A percentile compares a stretch with the other conserved stretches of the same genome.
Evolutionary conservation across 1,140 invertebrate species (phyloP).

Genomic region (Pollicipes pollicipes): DNA sequence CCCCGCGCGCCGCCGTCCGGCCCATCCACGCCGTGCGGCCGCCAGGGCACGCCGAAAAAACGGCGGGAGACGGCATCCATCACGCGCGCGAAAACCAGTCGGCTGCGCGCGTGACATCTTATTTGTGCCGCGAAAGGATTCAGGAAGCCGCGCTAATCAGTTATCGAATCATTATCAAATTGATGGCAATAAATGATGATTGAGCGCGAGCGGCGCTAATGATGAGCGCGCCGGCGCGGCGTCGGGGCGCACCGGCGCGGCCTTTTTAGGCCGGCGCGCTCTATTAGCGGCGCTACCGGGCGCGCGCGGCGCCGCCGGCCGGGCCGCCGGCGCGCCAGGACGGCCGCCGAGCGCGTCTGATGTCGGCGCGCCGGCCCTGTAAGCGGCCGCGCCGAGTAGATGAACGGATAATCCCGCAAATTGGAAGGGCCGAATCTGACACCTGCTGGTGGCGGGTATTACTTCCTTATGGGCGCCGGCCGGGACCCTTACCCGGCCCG

Average conservation of each 20-base stretch:
- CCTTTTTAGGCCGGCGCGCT: background rate
- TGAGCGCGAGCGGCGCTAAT: background rate
- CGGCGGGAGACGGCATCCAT: background rate
- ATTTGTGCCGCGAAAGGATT: conserved; percentile 1
- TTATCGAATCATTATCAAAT: conserved; percentile 2
- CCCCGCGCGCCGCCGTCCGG: too few species aligned
- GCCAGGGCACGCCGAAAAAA: background rate
- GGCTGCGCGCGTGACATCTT: background rate
- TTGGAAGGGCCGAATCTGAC: background rate
- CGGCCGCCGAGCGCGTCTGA: background rate
- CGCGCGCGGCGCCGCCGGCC: too few species aligned
- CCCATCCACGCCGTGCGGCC: too few species aligned
- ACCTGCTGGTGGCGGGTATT: background rate
- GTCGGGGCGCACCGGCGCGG: too few species aligned
- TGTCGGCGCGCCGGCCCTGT: background rate
- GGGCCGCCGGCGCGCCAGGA: too few species aligned
- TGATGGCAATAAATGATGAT: conserved; percentile 2
- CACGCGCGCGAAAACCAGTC: background rate
- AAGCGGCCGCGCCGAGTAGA: background rate
- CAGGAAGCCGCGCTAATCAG: background rate
- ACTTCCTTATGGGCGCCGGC: background rate
- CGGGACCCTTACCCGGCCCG: too few species aligned
- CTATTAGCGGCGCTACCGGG: background rate
- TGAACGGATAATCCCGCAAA: background rate
- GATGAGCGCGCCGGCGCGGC: background rate